phyloP scores from a whole-genome alignment of 2,113 vertebrate species.

The Syngnathus scovelli region DNA sequence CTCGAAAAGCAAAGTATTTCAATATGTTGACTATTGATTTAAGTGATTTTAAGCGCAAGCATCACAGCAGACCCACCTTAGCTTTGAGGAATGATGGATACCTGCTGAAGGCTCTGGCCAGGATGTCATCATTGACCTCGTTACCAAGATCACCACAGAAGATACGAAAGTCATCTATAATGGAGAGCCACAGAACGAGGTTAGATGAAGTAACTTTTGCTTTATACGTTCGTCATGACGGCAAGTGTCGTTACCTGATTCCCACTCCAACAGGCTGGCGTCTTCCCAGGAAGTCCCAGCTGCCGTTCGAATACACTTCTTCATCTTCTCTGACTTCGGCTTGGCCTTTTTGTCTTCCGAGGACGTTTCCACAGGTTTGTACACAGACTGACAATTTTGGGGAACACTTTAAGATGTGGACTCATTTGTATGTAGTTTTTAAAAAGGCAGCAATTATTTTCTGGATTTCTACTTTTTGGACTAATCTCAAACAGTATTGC shows the following conservation, averaged over 20 bases:
- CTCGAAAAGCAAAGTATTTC: background rate
- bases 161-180: slow-evolving; percentile 86
- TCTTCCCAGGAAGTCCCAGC: slow-evolving; percentile 86
- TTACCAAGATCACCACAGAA: slow-evolving; percentile 92
- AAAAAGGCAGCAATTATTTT: too few species aligned
- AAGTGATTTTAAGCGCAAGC: background rate
- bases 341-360: slow-evolving; percentile 81
- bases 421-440: too few species aligned
- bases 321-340: slow-evolving; percentile 76
- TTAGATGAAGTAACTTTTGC: background rate
- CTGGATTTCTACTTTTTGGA: too few species aligned
- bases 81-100: slow-evolving; percentile 91
- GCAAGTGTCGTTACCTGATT: slow-evolving; percentile 67
- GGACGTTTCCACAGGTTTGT: slow-evolving; percentile 70
- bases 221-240: background rate
- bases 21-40: background rate
- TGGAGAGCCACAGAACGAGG: background rate
- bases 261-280: slow-evolving; percentile 85
- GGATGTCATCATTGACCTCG: slow-evolving; percentile 89
- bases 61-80: slow-evolving; percentile 55
- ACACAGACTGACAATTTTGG: background rate
- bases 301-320: slow-evolving; percentile 85
- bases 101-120: slow-evolving; percentile 85
- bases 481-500: too few species aligned
- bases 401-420: too few species aligned